Percentiles rank a stretch among this genome's conserved stretches.
Conservation (phyloP, 1,140 invertebrate genomes). For the Venustaconcha ellipsiformis region DNA sequence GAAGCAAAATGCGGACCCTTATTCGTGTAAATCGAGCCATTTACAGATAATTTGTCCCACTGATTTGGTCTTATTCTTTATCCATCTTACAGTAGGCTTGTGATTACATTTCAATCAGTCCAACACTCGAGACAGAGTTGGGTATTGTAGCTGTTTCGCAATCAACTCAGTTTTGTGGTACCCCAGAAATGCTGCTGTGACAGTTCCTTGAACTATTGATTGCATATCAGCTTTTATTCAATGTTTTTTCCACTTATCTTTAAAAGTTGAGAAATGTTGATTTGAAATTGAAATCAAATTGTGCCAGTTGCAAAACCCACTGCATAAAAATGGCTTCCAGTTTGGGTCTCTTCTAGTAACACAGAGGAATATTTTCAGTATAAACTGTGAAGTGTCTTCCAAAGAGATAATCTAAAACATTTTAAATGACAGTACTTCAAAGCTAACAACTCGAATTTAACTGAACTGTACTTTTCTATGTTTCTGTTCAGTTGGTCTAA, state of each 20-base stretch:
- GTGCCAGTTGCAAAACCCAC: background rate
- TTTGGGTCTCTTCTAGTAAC: background rate
- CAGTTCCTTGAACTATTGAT: too few species aligned
- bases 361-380: background rate
- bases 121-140: background rate
- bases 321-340: background rate
- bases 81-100: background rate
- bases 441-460: background rate
- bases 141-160: too few species aligned
- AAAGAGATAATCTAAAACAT: background rate
- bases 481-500: slow-evolving; percentile 2
- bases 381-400: background rate
- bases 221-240: too few species aligned
- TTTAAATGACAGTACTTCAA: background rate
- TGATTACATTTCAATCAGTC: background rate
- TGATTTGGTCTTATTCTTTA: background rate
- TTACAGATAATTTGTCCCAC: too few species aligned
- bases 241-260: too few species aligned
- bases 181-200: too few species aligned
- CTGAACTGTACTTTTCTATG: slow-evolving; percentile 10
- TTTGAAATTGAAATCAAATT: background rate
- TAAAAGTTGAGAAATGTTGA: too few species aligned
- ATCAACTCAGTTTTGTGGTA: too few species aligned
- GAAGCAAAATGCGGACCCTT: too few species aligned
- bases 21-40: too few species aligned